Conservation (phyloP, 1,140 invertebrate species). For the Pachypsylla venusta region DNA sequence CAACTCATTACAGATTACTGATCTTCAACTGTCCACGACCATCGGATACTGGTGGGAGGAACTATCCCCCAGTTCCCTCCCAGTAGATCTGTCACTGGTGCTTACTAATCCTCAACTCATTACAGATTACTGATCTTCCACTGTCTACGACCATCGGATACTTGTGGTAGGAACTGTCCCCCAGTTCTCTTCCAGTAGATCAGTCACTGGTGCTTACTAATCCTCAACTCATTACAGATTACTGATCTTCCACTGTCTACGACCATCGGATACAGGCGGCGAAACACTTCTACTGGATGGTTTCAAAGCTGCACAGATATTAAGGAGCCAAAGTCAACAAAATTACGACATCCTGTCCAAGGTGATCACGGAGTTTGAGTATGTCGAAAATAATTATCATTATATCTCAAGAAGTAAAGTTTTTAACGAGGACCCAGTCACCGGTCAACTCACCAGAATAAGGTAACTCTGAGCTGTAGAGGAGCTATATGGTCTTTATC, state of each 20-base stretch:
- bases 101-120: slow-evolving; percentile 6
- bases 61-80: slow-evolving; percentile 10
- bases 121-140: background rate
- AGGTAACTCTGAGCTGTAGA: slow-evolving; percentile 33
- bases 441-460: slow-evolving; percentile 37
- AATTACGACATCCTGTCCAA: slow-evolving; percentile 40
- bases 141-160: background rate
- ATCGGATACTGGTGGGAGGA: slow-evolving; percentile 12
- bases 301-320: slow-evolving; percentile 41
- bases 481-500: too few relatives aligned
- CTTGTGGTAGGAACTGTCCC: slow-evolving; percentile 14
- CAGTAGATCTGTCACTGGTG: background rate
- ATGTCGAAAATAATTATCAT: slow-evolving; percentile 40
- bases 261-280: slow-evolving; percentile 43
- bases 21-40: background rate
- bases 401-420: slow-evolving; percentile 28
- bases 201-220: background rate
- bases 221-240: slow-evolving; percentile 32
- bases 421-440: slow-evolving; percentile 34
- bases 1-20: too few relatives aligned
- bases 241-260: slow-evolving; percentile 51
- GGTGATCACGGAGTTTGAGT: slow-evolving; percentile 43
- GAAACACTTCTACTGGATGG: slow-evolving; percentile 54
- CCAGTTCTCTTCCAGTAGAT: slow-evolving; percentile 3
- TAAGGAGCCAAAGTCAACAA: slow-evolving; percentile 35